Percentiles rank a stretch among this genome's conserved stretches.
Conservation (phyloP, 2,113 vertebrate genomes). For the Cyanistes caeruleus region DNA sequence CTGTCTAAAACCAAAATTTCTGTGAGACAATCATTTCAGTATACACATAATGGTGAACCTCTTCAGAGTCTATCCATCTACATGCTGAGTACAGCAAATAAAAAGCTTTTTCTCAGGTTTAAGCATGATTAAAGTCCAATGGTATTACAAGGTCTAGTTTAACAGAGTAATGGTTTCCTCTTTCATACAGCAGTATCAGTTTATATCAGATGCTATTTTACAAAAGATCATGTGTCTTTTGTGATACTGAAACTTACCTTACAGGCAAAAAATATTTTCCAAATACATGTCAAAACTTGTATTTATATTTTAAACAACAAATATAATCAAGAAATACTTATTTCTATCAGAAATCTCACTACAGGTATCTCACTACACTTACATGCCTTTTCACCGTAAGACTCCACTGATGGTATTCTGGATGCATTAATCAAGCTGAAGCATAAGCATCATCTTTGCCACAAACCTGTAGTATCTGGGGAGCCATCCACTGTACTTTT, state of each 20-base stretch:
- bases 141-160: background rate
- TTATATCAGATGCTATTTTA: background rate
- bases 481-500: background rate
- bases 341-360: no score
- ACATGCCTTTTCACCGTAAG: background rate
- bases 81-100: background rate
- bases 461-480: background rate
- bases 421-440: background rate
- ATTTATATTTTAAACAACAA: background rate
- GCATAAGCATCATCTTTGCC: background rate
- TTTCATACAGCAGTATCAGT: background rate
- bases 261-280: background rate
- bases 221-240: background rate
- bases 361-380: background rate
- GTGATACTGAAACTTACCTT: background rate
- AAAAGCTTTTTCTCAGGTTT: background rate
- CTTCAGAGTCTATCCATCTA: background rate
- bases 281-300: background rate
- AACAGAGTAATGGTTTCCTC: background rate
- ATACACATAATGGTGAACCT: background rate
- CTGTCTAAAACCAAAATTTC: background rate
- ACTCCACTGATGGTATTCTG: background rate
- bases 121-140: background rate
- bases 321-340: background rate
- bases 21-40: rapidly evolving